phyloP scores from a whole-genome alignment of 92 coral and sea anemone genomes.

The Blastomussa wellsi region DNA sequence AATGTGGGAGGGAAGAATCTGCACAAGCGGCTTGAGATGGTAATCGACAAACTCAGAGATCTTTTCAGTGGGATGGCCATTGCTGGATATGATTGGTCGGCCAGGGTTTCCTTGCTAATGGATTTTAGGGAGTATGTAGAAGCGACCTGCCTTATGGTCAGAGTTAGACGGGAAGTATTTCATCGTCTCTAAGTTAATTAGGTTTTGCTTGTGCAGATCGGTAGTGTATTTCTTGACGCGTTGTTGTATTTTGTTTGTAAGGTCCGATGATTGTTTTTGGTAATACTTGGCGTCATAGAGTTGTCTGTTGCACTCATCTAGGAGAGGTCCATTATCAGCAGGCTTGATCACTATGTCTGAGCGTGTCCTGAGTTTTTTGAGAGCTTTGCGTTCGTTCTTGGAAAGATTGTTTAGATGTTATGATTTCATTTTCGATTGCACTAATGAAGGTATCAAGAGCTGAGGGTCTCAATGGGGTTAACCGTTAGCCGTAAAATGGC shows the following conservation, averaged over 20 bases:
- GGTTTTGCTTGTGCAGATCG: background rate
- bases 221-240: slow-evolving; percentile 1
- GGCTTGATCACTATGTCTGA: background rate
- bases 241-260: background rate
- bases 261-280: background rate
- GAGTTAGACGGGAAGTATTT: background rate
- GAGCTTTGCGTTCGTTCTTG: background rate
- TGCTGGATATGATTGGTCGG: too few species aligned
- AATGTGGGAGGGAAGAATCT: too few species aligned
- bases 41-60: too few species aligned
- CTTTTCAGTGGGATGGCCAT: too few species aligned
- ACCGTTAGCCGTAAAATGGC: too few species aligned
- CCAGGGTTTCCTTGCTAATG: too few species aligned
- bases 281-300: background rate
- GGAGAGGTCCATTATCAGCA: slow-evolving; percentile 3
- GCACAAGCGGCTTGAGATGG: too few species aligned
- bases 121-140: too few species aligned
- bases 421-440: too few species aligned
- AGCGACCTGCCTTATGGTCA: background rate
- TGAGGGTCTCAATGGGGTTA: too few species aligned
- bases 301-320: slow-evolving; percentile 1
- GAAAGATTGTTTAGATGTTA: too few species aligned
- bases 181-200: background rate
- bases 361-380: background rate
- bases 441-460: too few species aligned